phyloP scores from a whole-genome alignment of 2,888 invertebrate species.

The Eucriotettix oculatus region DNA sequence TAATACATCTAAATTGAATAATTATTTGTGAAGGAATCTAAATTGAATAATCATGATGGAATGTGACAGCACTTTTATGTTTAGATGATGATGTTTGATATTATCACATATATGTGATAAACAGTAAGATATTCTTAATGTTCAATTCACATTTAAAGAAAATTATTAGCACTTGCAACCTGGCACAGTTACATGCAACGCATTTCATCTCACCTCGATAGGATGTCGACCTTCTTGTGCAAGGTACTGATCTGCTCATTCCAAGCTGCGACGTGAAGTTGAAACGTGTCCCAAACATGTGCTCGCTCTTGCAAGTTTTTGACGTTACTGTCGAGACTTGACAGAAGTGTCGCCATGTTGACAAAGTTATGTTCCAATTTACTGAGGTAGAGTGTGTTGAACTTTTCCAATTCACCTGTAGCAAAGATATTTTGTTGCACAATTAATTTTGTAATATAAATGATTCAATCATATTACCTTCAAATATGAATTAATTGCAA shows the following conservation, averaged over 20 bases:
- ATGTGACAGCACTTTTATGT: too few species aligned
- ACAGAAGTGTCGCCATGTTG: constrained; percentile 23
- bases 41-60: too few species aligned
- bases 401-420: constrained; percentile 26
- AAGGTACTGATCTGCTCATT: constrained; percentile 32
- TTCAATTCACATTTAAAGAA: too few species aligned
- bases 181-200: too few species aligned
- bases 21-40: too few species aligned
- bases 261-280: constrained; percentile 34
- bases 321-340: constrained; percentile 29
- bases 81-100: too few species aligned
- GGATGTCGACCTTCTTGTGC: constrained; percentile 31
- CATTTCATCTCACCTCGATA: constrained; percentile 23
- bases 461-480: not conserved
- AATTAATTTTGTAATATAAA: not conserved
- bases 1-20: too few species aligned
- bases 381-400: constrained; percentile 25
- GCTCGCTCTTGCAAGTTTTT: constrained; percentile 29
- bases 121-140: too few species aligned
- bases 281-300: constrained; percentile 35
- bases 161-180: too few species aligned
- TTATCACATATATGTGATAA: too few species aligned
- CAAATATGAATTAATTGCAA: too few species aligned
- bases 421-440: not conserved
- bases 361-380: constrained; percentile 29